A percentile compares a stretch with the other conserved stretches of the same genome.
These are phyloP conservation scores for Irena cyanogastra DNA, from an alignment of 2,113 vertebrate species.

Conservation along the genomic window DNA sequence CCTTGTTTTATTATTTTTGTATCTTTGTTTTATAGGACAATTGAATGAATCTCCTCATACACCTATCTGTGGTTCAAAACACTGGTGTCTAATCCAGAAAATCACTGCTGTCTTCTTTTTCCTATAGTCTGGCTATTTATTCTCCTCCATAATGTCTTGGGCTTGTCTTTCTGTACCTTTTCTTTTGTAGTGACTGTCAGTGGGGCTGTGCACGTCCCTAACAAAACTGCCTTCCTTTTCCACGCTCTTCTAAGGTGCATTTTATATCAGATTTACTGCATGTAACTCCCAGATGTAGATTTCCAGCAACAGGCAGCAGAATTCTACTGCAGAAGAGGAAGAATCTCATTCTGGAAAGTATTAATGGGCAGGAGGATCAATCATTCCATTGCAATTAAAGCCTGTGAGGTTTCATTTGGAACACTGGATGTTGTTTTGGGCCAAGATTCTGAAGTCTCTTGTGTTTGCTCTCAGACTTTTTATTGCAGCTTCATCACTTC, in stretches of 20 bases:
- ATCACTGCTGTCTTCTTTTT: background rate
- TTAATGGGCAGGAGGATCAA: background rate
- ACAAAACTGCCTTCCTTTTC: background rate
- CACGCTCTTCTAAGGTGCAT: background rate
- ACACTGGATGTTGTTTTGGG: background rate
- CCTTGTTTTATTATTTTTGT: background rate
- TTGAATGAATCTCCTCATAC: background rate
- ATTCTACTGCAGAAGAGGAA: background rate
- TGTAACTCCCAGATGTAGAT: background rate
- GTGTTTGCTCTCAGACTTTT: accelerated
- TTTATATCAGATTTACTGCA: background rate
- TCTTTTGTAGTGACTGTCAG: background rate
- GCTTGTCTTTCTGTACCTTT: background rate
- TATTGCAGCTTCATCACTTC: background rate
- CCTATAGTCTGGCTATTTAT: background rate
- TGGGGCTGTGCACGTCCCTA: background rate
- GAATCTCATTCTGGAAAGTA: background rate
- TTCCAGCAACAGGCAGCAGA: background rate
- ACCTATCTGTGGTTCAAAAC: background rate
- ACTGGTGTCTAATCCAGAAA: background rate
- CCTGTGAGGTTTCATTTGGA: background rate
- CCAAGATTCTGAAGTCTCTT: background rate
- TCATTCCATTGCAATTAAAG: background rate
- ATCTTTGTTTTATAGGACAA: background rate
- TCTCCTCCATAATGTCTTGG: background rate